These are phyloP conservation scores for Dromius quadrimaculatus DNA, from an alignment of 2,888 invertebrate genomes.

Conservation along the genomic window DNA sequence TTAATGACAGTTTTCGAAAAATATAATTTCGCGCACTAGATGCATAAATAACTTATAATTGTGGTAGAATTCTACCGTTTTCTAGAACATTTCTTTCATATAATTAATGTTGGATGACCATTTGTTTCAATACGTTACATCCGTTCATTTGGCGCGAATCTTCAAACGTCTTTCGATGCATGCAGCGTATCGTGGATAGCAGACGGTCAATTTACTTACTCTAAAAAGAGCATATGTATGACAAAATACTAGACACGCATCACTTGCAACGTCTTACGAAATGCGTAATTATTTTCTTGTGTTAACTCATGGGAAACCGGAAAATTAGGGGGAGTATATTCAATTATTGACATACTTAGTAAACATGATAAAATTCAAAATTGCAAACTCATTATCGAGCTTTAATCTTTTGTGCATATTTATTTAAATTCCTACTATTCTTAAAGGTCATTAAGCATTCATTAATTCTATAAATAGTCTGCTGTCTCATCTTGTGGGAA, in stretches of 20 bases:
- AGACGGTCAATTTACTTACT: constrained; percentile 30
- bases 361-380: too few species aligned
- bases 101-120: too few species aligned
- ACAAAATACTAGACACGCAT: constrained; percentile 38
- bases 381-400: too few species aligned
- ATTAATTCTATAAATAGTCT: not conserved
- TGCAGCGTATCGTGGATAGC: constrained; percentile 30
- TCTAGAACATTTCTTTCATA: too few species aligned
- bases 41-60: too few species aligned
- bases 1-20: too few species aligned
- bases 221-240: constrained; percentile 38
- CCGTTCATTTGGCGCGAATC: not conserved
- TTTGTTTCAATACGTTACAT: constrained; percentile 4
- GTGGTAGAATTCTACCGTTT: too few species aligned
- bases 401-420: too few species aligned
- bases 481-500: not conserved
- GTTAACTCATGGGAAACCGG: too few species aligned
- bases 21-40: too few species aligned
- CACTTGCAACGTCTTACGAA: constrained; percentile 24
- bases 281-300: constrained; percentile 7
- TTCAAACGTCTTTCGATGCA: constrained; percentile 5
- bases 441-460: not conserved
- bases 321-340: too few species aligned
- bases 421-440: not conserved
- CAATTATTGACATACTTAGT: too few species aligned